Evolutionary conservation across 2,888 invertebrate genomes (phyloP).

Genomic region (Eustalomyia histrio): DNA sequence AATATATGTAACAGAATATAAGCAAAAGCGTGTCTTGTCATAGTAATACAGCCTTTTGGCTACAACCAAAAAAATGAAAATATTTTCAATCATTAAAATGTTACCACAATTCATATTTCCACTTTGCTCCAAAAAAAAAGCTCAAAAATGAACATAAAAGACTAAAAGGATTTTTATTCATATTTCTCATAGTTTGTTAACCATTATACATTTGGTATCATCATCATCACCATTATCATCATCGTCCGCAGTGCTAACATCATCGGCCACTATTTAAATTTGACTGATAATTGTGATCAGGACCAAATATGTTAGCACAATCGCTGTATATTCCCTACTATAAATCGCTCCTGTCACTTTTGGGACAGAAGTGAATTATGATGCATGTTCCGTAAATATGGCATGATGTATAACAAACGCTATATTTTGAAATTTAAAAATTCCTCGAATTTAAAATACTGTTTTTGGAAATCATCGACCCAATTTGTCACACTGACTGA

Average conservation of each 20-base stretch:
- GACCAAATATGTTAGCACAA: no score
- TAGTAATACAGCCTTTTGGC: conserved; percentile 41
- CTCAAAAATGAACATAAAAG: neutral
- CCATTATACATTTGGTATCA: conserved; percentile 25
- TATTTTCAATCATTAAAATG: conserved; percentile 22
- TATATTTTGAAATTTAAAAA: no score
- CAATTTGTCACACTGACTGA: no score
- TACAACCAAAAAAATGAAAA: neutral
- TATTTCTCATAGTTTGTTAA: conserved; percentile 24
- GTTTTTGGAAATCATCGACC: no score
- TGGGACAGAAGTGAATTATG: no score
- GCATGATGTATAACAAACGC: no score
- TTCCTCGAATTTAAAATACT: no score
- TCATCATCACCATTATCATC: conserved; percentile 15
- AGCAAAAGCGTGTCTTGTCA: conserved; percentile 50
- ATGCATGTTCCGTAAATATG: no score
- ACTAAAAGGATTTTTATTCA: conserved; percentile 25
- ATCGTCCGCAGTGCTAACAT: neutral
- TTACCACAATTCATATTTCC: conserved; percentile 32
- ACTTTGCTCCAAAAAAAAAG: neutral
- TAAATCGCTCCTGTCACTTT: no score
- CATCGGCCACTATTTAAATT: neutral
- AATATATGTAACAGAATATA: conserved; percentile 23
- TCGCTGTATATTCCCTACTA: no score
- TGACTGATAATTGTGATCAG: neutral